Evolutionary conservation across 2,888 invertebrate genomes (phyloP), one percentile per base, ranked within the genome.

Genomic region (Diarsia rubi): DNA sequence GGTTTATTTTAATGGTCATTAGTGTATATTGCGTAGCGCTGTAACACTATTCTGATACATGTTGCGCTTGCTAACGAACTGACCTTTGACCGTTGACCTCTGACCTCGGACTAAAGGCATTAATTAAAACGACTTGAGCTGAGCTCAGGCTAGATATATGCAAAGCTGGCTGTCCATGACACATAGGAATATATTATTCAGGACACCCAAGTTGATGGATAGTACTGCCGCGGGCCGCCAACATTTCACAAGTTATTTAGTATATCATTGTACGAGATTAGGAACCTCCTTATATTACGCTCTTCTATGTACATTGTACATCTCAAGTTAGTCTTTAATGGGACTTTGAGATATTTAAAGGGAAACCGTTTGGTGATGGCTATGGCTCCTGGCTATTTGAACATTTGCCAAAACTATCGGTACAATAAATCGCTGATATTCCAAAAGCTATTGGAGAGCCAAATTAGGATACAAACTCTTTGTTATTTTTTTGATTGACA

Each of bases 1-100:
- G 24, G 12, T 59, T 54, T 27, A n/a, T 60, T 78, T 60, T 73
- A 73, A 80, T 31, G 57, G 52, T 12, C 49, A 52, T 82, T 67
- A 70, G 57, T 57, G 6, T 12, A 3, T 11, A 24, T 47, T 59
- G n/a, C 12, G 21, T 59, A 64, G n/a, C 16, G 16, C 24, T 52
- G 64, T 67, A 45, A 67, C 19, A 57, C n/a, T 66, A 76, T n/a
- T 49, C 69, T 63, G 47, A 24, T 21, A 49, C n/a, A 71, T 49
- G 24, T 59, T 59, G 67, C 59, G 42, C 27, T 60, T 27, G 60
- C 67, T 78, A 77, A 68, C 49, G 37, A 72, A 49, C 64, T 31
- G 49, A 82, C 27, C 54, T 65, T 16, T 75, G 69, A 63, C 57
- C 76, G 37, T 14, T 59, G 47, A 24, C 60, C 47, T 27, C 27